Percentiles rank a stretch among this genome's conserved stretches.
Conservation (phyloP, 2,888 invertebrate genomes). For the Dasypolia templi region DNA sequence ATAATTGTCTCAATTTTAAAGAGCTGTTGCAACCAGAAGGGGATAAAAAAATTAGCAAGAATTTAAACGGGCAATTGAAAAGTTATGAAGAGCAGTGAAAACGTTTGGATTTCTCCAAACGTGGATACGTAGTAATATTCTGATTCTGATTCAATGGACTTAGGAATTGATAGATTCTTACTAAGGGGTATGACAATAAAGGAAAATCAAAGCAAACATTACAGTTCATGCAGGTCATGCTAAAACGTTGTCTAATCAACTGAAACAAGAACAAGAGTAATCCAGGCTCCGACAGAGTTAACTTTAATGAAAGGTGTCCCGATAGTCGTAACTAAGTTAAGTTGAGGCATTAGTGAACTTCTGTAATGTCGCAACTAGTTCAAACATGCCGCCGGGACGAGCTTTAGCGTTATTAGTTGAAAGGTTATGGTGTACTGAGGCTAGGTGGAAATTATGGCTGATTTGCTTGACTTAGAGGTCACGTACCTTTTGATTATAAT, state of each 20-base stretch:
- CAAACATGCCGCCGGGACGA: slow-evolving; percentile 49
- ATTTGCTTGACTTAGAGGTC: too few relatives aligned
- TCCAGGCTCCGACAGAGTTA: slow-evolving; percentile 33
- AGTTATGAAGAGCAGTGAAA: neutral
- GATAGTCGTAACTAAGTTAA: slow-evolving; percentile 58
- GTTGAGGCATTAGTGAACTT: slow-evolving; percentile 59
- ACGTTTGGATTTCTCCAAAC: neutral
- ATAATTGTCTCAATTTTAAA: neutral
- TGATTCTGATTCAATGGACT: neutral
- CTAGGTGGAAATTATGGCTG: neutral
- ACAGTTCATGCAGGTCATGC: neutral
- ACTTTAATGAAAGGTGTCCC: slow-evolving; percentile 62
- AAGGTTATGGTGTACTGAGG: slow-evolving; percentile 24
- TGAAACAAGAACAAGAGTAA: slow-evolving; percentile 36
- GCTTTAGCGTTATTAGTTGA: neutral
- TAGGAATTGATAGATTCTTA: neutral
- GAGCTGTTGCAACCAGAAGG: neutral
- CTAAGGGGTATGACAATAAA: neutral
- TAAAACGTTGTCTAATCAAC: slow-evolving; percentile 25
- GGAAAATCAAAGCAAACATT: neutral
- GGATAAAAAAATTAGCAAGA: too few relatives aligned
- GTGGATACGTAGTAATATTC: too few relatives aligned
- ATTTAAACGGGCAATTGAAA: neutral
- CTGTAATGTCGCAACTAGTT: slow-evolving; percentile 52
- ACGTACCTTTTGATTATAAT: too few relatives aligned